Conservation (phyloP, 2,113 vertebrate genomes). For the Prunella himalayana region DNA sequence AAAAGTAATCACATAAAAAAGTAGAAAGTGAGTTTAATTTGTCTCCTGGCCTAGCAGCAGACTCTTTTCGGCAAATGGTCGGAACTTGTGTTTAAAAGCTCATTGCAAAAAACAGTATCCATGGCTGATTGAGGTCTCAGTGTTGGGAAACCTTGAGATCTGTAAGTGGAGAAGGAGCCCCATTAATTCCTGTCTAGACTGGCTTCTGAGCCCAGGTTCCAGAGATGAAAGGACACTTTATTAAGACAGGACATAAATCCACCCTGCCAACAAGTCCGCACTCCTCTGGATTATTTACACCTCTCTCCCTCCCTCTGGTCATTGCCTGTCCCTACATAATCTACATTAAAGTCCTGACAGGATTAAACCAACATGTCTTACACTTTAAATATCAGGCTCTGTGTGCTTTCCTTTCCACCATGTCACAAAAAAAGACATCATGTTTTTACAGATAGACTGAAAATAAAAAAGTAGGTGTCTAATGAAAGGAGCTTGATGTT, state of each 20-base stretch:
- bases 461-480: not conserved
- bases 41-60: not conserved
- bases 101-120: not conserved
- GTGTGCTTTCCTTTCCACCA: not conserved
- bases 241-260: constrained; percentile 64
- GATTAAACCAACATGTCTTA: not conserved
- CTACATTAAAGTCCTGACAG: constrained; percentile 40
- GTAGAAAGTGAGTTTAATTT: constrained; percentile 25
- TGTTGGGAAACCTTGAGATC: constrained; percentile 30
- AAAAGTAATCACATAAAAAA: not conserved
- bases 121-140: not conserved
- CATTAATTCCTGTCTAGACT: constrained; percentile 71
- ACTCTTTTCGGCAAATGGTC: not conserved
- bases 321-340: constrained; percentile 13
- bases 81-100: not conserved
- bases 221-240: constrained; percentile 68
- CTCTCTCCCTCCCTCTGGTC: constrained; percentile 39
- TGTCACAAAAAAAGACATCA: not conserved
- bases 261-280: constrained; percentile 56
- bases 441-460: not conserved
- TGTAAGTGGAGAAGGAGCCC: constrained; percentile 46
- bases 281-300: constrained; percentile 58
- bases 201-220: constrained; percentile 53
- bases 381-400: not conserved
- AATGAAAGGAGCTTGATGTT: not conserved